These are phyloP conservation scores for Lepidocyrtinus sp. DNA, from an alignment of 2,888 invertebrate genomes.

Conservation along the genomic window DNA sequence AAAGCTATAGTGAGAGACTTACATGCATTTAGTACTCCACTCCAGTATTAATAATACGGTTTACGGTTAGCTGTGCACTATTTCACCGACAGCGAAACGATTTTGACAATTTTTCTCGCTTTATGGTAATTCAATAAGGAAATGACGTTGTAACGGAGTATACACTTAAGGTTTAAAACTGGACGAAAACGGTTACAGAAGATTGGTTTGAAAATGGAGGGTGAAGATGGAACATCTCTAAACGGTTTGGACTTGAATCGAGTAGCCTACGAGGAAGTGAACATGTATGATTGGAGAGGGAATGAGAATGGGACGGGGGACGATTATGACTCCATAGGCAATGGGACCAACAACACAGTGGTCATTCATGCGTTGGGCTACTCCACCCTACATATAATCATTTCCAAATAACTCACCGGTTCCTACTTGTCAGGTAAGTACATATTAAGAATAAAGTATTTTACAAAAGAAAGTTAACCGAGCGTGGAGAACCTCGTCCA, in stretches of 20 bases:
- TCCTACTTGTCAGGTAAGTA: slow-evolving; percentile 83
- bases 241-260: slow-evolving; percentile 52
- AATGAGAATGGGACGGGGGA: slow-evolving; percentile 48
- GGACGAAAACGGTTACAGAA: slow-evolving; percentile 14
- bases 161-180: too few species aligned
- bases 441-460: slow-evolving; percentile 5
- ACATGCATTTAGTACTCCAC: too few species aligned
- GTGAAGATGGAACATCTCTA: slow-evolving; percentile 51
- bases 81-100: neutral
- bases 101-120: neutral
- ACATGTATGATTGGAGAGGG: slow-evolving; percentile 38
- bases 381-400: slow-evolving; percentile 89
- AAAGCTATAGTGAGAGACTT: too few species aligned
- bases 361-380: slow-evolving; percentile 77
- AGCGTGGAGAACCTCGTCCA: neutral
- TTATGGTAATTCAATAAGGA: neutral
- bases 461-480: slow-evolving; percentile 15
- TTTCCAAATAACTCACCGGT: slow-evolving; percentile 79
- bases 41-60: too few species aligned
- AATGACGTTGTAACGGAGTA: neutral
- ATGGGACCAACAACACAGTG: slow-evolving; percentile 63
- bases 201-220: slow-evolving; percentile 53
- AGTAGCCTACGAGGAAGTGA: slow-evolving; percentile 53
- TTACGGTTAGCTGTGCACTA: too few species aligned
- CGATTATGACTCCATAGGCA: slow-evolving; percentile 54